Percentiles rank a stretch among this genome's conserved stretches.
These are phyloP conservation scores for Hyppa rectilinea DNA, from an alignment of 2,888 invertebrate genomes.

Conservation along the genomic window DNA sequence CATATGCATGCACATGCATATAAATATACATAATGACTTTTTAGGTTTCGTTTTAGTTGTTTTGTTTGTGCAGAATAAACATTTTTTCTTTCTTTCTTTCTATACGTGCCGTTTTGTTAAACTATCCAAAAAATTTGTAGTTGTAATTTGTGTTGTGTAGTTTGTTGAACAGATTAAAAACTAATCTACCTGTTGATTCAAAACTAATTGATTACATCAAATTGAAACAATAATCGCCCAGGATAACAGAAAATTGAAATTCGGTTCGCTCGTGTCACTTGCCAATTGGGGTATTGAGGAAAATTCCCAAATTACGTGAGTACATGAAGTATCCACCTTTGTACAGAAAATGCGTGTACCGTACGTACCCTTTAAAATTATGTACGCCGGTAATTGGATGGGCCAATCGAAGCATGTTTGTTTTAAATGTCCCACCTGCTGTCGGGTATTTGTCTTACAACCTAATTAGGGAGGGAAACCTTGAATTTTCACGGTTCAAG, in stretches of 20 bases:
- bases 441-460: conserved; percentile 72
- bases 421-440: conserved; percentile 71
- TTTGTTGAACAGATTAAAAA: conserved; percentile 36
- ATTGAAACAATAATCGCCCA: conserved; percentile 43
- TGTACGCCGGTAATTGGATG: conserved; percentile 71
- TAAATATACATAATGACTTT: no score
- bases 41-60: no score
- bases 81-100: no score
- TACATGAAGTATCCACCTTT: conserved; percentile 11
- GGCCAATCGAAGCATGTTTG: conserved; percentile 69
- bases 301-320: conserved; percentile 31
- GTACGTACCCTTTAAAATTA: conserved; percentile 54
- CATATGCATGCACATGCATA: no score
- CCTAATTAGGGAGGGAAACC: conserved; percentile 73
- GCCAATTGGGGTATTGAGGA: conserved; percentile 37
- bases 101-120: background rate
- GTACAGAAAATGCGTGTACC: conserved; percentile 16
- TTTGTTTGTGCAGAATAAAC: no score
- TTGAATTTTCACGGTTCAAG: conserved; percentile 70
- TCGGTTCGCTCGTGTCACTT: conserved; percentile 5
- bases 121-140: background rate
- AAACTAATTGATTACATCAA: conserved; percentile 21
- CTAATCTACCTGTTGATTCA: conserved; percentile 35
- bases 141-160: no score
- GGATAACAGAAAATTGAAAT: conserved; percentile 28